Evolutionary conservation across 2,888 invertebrate genomes (phyloP).

Genomic region (Dolichomitus sp.): DNA sequence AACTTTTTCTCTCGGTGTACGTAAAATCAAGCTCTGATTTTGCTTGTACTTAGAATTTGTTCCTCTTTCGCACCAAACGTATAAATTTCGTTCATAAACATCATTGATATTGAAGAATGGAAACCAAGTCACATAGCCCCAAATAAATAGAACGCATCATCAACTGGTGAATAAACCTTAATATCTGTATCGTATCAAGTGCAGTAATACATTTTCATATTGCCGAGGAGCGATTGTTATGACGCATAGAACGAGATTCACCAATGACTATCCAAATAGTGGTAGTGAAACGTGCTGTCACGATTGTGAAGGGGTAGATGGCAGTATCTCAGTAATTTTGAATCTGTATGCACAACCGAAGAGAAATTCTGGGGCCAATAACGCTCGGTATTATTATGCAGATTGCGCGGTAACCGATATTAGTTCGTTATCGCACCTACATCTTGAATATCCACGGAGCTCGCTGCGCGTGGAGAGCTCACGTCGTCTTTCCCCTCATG

Average conservation of each 20-base stretch:
- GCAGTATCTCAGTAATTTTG: conserved; percentile 80
- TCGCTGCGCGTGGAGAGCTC: conserved; percentile 9
- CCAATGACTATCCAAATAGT: conserved; percentile 18
- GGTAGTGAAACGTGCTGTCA: conserved; percentile 38
- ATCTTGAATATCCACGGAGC: conserved; percentile 78
- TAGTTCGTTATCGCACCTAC: conserved; percentile 84
- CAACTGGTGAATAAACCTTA: not conserved
- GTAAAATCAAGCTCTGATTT: not conserved
- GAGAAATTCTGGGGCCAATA: conserved; percentile 82
- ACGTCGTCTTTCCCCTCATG: conserved; percentile 1
- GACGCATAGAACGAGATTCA: conserved; percentile 18
- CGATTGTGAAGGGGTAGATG: conserved; percentile 18
- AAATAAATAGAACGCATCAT: not conserved
- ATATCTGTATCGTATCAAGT: not conserved
- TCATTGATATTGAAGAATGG: no score
- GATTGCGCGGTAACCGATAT: conserved; percentile 84
- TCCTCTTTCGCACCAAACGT: not conserved
- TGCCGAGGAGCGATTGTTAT: not conserved
- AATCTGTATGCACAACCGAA: conserved; percentile 84
- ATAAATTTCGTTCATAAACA: no score
- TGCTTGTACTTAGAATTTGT: not conserved
- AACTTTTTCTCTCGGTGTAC: no score
- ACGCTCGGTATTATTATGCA: conserved; percentile 84
- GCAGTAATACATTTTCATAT: not conserved
- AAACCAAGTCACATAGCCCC: not conserved